phyloP scores from a whole-genome alignment of 2,797 vertebrate genomes.

The Sebastes flavidus region DNA sequence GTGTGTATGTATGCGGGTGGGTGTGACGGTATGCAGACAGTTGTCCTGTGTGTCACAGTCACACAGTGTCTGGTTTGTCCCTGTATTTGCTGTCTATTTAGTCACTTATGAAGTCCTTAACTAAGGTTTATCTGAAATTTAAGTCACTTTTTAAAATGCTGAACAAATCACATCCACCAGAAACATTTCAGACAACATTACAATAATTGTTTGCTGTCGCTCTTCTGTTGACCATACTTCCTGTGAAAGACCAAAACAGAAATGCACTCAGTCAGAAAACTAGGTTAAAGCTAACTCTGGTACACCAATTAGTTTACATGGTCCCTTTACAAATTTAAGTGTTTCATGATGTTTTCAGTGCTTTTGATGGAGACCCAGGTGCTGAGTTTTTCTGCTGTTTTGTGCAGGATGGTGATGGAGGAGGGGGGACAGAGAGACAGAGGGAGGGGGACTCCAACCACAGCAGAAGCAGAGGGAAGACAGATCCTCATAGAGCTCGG shows the following conservation, averaged over 20 bases:
- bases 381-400: not conserved
- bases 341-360: not conserved
- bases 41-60: constrained; percentile 10
- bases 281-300: not conserved
- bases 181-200: not conserved
- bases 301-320: not conserved
- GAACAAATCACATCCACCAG: not conserved
- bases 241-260: not conserved
- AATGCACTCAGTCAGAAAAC: not conserved
- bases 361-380: not conserved
- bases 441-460: constrained; percentile 38
- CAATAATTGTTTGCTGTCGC: not conserved
- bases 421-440: constrained; percentile 65
- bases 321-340: not conserved
- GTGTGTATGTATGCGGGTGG: not conserved
- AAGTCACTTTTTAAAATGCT: not conserved
- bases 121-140: not conserved
- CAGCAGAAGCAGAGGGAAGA: constrained; percentile 81
- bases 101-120: not conserved
- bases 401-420: constrained; percentile 78
- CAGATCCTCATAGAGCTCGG: constrained; percentile 94
- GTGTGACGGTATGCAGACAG: constrained; percentile 2
- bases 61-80: not conserved
- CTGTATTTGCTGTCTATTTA: not conserved
- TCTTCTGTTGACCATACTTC: too few species aligned